phyloP scores from a whole-genome alignment of 2,888 invertebrate species.

The Zootermopsis nevadensis region DNA sequence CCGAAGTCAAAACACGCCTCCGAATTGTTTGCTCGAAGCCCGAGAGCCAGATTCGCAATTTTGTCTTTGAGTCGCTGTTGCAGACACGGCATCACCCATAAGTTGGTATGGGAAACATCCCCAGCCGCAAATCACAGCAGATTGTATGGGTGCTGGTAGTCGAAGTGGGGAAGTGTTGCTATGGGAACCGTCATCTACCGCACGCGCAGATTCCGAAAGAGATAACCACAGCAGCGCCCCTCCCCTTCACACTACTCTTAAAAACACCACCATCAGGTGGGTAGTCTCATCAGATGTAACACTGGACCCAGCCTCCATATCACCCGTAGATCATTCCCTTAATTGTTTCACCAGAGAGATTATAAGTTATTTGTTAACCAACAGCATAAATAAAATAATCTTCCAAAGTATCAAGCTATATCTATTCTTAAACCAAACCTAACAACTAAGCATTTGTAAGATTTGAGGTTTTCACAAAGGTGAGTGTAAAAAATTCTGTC shows the following conservation, averaged over 20 bases:
- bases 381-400: no score
- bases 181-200: slow-evolving; percentile 34
- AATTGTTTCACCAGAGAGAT: background rate
- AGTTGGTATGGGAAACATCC: slow-evolving; percentile 23
- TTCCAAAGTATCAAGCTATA: no score
- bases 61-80: background rate
- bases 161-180: slow-evolving; percentile 23
- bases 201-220: slow-evolving; percentile 40
- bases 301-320: background rate
- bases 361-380: no score
- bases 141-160: slow-evolving; percentile 31
- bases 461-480: no score
- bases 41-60: no score
- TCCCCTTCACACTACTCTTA: background rate
- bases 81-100: background rate
- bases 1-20: no score
- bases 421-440: no score
- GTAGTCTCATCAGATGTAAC: slow-evolving; percentile 14
- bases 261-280: slow-evolving; percentile 17
- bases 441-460: no score
- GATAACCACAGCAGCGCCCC: slow-evolving; percentile 16
- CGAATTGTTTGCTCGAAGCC: no score
- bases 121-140: slow-evolving; percentile 39
- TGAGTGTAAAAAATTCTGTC: no score
- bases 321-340: background rate